Conservation (phyloP, 2,888 invertebrate genomes). For the Maniola hyperantus region DNA sequence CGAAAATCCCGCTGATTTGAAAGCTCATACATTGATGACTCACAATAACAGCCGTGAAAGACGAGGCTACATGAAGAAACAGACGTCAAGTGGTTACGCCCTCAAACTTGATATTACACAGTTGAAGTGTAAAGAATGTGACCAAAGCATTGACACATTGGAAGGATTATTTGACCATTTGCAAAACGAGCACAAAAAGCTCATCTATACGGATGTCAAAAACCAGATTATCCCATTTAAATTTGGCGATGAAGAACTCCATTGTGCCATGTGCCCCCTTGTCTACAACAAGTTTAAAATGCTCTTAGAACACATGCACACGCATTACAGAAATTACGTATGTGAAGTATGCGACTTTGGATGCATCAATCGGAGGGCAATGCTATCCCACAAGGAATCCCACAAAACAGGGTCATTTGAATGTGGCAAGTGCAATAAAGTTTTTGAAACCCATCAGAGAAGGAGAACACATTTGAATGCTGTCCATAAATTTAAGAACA, state of each 20-base stretch:
- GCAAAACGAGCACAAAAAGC: conserved; percentile 7
- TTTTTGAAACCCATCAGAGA: conserved; percentile 54
- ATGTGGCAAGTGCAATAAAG: conserved; percentile 63
- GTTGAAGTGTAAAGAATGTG: conserved; percentile 14
- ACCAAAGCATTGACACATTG: neutral
- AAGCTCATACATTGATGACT: conserved; percentile 1
- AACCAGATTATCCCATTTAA: conserved; percentile 45
- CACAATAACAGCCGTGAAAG: conserved; percentile 2
- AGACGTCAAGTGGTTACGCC: conserved; percentile 8
- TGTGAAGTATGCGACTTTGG: conserved; percentile 51
- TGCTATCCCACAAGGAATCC: conserved; percentile 39
- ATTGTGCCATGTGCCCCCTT: conserved; percentile 42
- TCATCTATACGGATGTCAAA: conserved; percentile 5
- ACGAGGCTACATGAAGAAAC: neutral
- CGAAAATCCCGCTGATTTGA: conserved; percentile 12
- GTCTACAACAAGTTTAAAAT: conserved; percentile 43
- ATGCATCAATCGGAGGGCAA: conserved; percentile 47
- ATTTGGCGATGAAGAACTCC: conserved; percentile 44
- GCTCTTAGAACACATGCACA: conserved; percentile 52
- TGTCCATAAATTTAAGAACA: conserved; percentile 52
- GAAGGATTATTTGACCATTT: conserved; percentile 16
- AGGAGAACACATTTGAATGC: conserved; percentile 61
- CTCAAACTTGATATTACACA: conserved; percentile 16
- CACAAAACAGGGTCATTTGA: conserved; percentile 47
- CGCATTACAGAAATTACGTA: conserved; percentile 52